These are phyloP conservation scores for Bolinopsis microptera DNA, from an alignment of 37 sponge, comb jelly and placozoan genomes.

Conservation along the genomic window DNA sequence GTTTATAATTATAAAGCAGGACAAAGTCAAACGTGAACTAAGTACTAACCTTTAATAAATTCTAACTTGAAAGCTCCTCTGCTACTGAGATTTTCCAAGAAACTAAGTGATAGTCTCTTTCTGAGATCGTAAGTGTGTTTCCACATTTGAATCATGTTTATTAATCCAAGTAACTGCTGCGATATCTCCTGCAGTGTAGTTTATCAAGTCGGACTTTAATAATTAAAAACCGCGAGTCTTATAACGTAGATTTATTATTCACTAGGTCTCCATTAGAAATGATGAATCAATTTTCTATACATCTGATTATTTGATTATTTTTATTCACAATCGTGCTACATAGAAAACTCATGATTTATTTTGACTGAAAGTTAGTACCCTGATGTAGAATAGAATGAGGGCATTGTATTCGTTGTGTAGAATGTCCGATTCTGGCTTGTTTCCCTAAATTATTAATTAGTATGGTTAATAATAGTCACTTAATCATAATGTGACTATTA, in stretches of 20 bases:
- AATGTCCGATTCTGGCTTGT: background rate
- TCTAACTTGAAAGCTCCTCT: background rate
- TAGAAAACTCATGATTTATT: too few relatives aligned
- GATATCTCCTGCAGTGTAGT: conserved; percentile 8
- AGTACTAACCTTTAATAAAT: background rate
- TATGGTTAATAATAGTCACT: background rate
- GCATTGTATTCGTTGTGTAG: conserved; percentile 6
- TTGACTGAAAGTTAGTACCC: too few relatives aligned
- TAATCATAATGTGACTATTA: background rate
- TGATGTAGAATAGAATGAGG: background rate
- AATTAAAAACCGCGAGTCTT: background rate
- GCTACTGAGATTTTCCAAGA: background rate
- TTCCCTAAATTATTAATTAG: background rate
- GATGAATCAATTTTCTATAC: too few relatives aligned
- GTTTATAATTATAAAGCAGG: too few relatives aligned
- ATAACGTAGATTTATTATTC: too few relatives aligned
- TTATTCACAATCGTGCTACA: too few relatives aligned
- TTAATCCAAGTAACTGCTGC: background rate
- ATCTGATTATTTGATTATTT: too few relatives aligned
- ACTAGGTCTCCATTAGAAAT: too few relatives aligned
- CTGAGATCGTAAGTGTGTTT: conserved; percentile 16
- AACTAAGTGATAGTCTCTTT: background rate
- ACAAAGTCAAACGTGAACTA: background rate
- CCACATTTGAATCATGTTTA: conserved; percentile 30
- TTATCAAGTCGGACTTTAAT: background rate